Percentiles rank a stretch among this genome's conserved stretches.
Evolutionary conservation across 1,140 invertebrate species (phyloP).

Genomic region (Ips nitidus): DNA sequence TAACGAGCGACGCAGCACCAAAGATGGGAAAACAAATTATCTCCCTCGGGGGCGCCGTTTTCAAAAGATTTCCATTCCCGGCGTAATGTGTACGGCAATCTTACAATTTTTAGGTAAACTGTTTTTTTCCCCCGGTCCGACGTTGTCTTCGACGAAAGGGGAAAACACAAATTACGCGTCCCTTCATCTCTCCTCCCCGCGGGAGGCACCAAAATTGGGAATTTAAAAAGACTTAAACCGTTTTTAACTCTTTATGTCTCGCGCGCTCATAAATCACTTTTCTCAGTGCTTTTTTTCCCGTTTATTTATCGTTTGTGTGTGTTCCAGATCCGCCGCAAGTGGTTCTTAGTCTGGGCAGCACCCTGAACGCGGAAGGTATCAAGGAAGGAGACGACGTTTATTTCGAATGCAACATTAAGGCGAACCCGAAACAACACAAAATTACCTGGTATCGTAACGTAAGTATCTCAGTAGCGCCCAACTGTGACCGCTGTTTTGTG

Average conservation of each 20-base stretch:
- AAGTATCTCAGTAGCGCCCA: conserved; percentile 54
- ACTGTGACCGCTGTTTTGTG: conserved; percentile 20
- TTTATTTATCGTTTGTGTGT: conserved; percentile 27
- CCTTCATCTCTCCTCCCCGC: neutral
- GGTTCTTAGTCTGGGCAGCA: conserved; percentile 78
- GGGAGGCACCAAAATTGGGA: conserved; percentile 17
- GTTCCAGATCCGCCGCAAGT: conserved; percentile 82
- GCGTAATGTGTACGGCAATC: conserved; percentile 18
- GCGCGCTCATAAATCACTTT: conserved; percentile 27
- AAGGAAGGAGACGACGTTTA: conserved; percentile 93
- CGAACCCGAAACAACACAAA: conserved; percentile 80
- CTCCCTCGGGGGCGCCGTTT: neutral
- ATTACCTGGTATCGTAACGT: conserved; percentile 87
- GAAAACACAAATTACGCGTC: conserved; percentile 25
- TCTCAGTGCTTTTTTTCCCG: conserved; percentile 9
- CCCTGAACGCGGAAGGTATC: conserved; percentile 81
- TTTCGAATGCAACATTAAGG: conserved; percentile 85
- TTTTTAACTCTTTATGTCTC: conserved; percentile 21
- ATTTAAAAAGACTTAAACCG: conserved; percentile 10
- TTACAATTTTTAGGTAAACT: conserved; percentile 18
- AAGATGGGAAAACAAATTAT: conserved; percentile 21
- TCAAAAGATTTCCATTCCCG: conserved; percentile 21
- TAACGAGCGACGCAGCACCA: neutral
- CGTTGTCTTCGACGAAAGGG: conserved; percentile 2
- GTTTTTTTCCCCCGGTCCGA: neutral